Percentiles rank a stretch among this genome's conserved stretches.
phyloP scores from a whole-genome alignment of 2,113 vertebrate species.

The Dipodomys merriami region DNA sequence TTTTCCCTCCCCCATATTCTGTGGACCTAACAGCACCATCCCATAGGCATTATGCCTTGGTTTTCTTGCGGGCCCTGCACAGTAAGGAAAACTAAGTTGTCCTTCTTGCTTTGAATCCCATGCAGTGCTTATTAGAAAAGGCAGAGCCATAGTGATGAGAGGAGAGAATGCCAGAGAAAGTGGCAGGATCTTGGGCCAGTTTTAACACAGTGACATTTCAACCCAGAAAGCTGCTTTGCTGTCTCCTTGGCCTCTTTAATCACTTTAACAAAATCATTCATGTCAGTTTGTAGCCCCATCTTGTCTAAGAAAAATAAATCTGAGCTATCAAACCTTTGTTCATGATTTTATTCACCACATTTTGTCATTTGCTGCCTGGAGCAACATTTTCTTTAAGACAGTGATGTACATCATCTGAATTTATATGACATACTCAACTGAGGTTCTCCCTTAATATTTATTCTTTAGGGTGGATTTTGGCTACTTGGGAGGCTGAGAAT shows the following conservation, averaged over 20 bases:
- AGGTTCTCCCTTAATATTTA: constrained; percentile 23
- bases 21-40: background rate
- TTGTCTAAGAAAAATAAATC: constrained; percentile 57
- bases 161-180: background rate
- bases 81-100: background rate
- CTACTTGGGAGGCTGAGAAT: no score
- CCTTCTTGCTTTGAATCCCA: background rate
- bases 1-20: background rate
- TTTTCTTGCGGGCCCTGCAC: background rate
- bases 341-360: background rate
- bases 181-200: background rate
- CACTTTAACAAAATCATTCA: constrained; percentile 43
- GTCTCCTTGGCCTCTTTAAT: constrained; percentile 2
- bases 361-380: constrained; percentile 57
- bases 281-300: constrained; percentile 64
- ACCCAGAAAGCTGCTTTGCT: background rate
- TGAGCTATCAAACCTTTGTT: constrained; percentile 60
- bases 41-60: background rate
- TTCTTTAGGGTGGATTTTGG: background rate
- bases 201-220: background rate
- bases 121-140: background rate
- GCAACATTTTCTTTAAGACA: constrained; percentile 55
- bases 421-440: constrained; percentile 27
- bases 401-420: constrained; percentile 22
- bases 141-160: background rate